phyloP scores from a whole-genome alignment of 2,888 invertebrate species.

The Drosophila falleni region DNA sequence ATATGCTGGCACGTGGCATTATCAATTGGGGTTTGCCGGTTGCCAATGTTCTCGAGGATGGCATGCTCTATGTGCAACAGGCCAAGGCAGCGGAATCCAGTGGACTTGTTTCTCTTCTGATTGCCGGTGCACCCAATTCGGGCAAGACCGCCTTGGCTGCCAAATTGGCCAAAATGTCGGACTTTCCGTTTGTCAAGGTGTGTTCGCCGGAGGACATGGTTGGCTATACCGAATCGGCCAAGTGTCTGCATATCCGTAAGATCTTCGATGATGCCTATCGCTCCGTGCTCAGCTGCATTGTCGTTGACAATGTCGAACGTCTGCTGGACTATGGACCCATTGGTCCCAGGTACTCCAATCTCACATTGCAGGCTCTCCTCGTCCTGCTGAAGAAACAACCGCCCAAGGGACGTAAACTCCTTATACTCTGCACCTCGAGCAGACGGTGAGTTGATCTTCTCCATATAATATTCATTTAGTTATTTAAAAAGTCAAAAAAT shows the following conservation, averaged over 20 bases:
- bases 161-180: constrained; percentile 97
- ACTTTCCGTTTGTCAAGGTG: constrained; percentile 99
- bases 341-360: constrained; percentile 98
- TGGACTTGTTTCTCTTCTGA: constrained; percentile 94
- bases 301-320: constrained; percentile 99
- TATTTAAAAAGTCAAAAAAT: too few relatives aligned
- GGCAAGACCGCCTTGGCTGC: constrained; percentile 99
- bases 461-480: not conserved
- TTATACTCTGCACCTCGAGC: constrained; percentile 97
- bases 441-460: constrained; percentile 88
- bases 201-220: constrained; percentile 98
- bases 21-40: constrained; percentile 97
- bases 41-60: constrained; percentile 95
- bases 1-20: constrained; percentile 94
- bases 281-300: constrained; percentile 96
- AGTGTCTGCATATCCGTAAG: constrained; percentile 97
- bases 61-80: constrained; percentile 95
- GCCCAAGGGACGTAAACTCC: constrained; percentile 95
- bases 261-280: constrained; percentile 99
- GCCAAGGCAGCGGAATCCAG: constrained; percentile 91
- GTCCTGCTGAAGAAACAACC: constrained; percentile 98
- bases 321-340: constrained; percentile 98
- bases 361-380: constrained; percentile 97
- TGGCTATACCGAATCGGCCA: constrained; percentile 97
- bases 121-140: constrained; percentile 97